Evolutionary conservation across 2,888 invertebrate genomes (phyloP), one percentile per base, ranked within the genome.

Genomic region (Pyrgus malvae): DNA sequence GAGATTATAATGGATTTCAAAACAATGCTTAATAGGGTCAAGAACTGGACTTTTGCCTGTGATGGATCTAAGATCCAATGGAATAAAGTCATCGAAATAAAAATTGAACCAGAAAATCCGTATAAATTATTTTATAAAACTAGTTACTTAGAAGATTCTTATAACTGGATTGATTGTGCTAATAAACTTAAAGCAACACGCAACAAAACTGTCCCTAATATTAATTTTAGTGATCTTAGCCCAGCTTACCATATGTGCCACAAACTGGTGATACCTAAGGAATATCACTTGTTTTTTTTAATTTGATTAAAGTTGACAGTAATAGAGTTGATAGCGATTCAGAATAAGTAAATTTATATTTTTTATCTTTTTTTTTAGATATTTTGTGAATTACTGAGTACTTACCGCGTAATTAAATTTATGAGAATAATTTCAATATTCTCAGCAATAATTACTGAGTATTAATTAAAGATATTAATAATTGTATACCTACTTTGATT

Each of bases 271-370:
- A 53, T 44, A 45, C 53, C 44, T 53, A 45, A 53, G 29, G 44
- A 53, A 53, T 53, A 54, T 38, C 40, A 46, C 46, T 31, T 46
- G 38, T 31, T 54, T 54, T 46, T 40, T 46, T 46, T 46, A 46
- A 40, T 54, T 54, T 54, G 17, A 54, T 31, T 54, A 40, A 54
- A 25, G 29, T 40, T 54, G 37, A 35, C 14, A 7, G 35, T n/a
- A 35, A 48, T 12, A 48, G 35, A 35, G 12, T 33, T 46, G 33
- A 35, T 21, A 48, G 48, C 25, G 48, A 48, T 48, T 37, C 48
- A 48, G 35, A 48, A 48, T 48, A 48, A 48, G 16, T 35, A 35
- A 33, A 14, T 11, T 11, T 25, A 44, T 14, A 9, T 44, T 29
- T 44, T 44, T 44, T 25, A 17, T 27, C 9, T 14, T 27, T 44